Conservation (phyloP, 2,113 vertebrate genomes). For the Irena cyanogastra region DNA sequence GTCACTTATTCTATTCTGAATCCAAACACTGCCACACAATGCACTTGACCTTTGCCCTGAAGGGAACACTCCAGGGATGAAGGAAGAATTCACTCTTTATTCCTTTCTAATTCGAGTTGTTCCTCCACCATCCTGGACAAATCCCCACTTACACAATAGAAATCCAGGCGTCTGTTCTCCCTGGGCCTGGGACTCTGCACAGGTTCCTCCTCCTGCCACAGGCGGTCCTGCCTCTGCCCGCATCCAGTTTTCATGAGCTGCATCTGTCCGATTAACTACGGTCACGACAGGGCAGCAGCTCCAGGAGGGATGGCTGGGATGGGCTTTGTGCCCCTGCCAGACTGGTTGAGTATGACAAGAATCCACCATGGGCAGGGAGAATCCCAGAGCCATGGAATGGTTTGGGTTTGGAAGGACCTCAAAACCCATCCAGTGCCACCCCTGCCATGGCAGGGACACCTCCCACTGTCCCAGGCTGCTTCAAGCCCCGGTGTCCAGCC, state of each 20-base stretch:
- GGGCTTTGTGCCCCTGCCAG: neutral
- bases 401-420: neutral
- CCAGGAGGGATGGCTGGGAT: neutral
- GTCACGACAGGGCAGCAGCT: fast-evolving
- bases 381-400: neutral
- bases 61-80: conserved; percentile 11
- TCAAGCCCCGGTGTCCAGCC: neutral
- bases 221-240: fast-evolving
- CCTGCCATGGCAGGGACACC: neutral
- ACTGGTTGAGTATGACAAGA: fast-evolving
- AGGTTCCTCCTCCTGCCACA: neutral
- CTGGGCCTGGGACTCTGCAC: neutral
- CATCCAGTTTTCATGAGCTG: fast-evolving
- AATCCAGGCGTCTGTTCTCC: neutral
- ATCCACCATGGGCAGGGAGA: fast-evolving
- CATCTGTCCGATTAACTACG: neutral
- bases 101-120: conserved; percentile 39
- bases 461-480: fast-evolving
- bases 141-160: neutral
- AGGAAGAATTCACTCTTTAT: conserved; percentile 52
- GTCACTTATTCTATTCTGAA: conserved; percentile 51
- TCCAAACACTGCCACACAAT: conserved; percentile 46
- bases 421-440: fast-evolving
- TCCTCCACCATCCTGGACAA: neutral
- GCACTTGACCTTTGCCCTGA: conserved; percentile 45